These are phyloP conservation scores for Zaprionus lineosus DNA, from an alignment of 2,888 invertebrate species.

Conservation along the genomic window DNA sequence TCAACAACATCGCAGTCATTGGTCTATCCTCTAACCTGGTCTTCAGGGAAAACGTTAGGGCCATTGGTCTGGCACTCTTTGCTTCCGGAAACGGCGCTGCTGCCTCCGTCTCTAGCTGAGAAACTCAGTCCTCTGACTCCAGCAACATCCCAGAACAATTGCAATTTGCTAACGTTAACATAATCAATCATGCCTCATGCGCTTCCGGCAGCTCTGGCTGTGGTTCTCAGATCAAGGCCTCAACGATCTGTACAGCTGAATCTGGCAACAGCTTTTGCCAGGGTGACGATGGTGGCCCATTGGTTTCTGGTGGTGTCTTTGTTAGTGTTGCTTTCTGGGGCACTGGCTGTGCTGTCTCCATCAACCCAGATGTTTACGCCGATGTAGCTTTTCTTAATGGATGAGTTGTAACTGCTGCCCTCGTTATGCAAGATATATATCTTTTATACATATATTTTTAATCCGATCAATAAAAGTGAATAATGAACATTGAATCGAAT, in stretches of 20 bases:
- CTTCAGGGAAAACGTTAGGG: conserved; percentile 79
- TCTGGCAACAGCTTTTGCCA: conserved; percentile 65
- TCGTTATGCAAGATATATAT: conserved; percentile 14
- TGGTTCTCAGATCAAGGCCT: conserved; percentile 22
- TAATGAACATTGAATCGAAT: too few relatives aligned
- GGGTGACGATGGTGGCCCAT: conserved; percentile 78
- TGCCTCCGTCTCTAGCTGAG: conserved; percentile 62
- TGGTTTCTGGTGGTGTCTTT: conserved; percentile 44
- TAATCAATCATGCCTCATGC: conserved; percentile 82
- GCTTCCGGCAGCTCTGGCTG: conserved; percentile 78
- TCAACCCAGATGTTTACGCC: conserved; percentile 64
- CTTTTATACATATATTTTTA: too few relatives aligned
- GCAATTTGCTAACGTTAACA: conserved; percentile 82
- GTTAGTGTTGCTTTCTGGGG: conserved; percentile 78
- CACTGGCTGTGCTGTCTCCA: conserved; percentile 59
- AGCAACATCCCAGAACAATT: conserved; percentile 78
- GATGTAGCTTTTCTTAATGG: conserved; percentile 40
- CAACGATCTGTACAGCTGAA: conserved; percentile 64
- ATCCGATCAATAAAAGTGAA: too few relatives aligned
- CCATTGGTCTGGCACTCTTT: conserved; percentile 80
- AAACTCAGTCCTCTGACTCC: conserved; percentile 53
- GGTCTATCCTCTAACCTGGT: conserved; percentile 83
- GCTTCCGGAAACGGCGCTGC: conserved; percentile 34
- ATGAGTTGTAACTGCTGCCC: conserved; percentile 34
- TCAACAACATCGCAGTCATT: conserved; percentile 85